Evolutionary conservation across 2,888 invertebrate species (phyloP).

Genomic region (Ornithoptera priamus): DNA sequence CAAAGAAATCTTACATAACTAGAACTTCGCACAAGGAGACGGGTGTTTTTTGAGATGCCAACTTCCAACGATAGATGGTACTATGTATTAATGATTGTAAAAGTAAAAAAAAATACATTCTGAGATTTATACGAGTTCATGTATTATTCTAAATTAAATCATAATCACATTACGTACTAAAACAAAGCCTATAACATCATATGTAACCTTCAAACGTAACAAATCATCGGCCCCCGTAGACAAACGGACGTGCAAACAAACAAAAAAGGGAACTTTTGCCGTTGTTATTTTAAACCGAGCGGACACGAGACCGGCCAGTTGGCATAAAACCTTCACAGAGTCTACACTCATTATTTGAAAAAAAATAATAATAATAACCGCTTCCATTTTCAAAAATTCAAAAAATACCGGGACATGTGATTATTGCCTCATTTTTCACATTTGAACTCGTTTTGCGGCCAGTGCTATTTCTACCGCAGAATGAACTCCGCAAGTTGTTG

Average conservation of each 20-base stretch:
- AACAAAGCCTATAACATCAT: constrained; percentile 19
- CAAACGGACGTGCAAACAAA: constrained; percentile 59
- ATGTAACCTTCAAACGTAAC: constrained; percentile 53
- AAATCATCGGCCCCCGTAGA: constrained; percentile 38
- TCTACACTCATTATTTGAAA: constrained; percentile 35
- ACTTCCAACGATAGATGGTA: too few species aligned
- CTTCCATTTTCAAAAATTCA: constrained; percentile 33
- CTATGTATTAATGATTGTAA: too few species aligned
- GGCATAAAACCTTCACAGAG: constrained; percentile 50
- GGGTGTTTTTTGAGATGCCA: too few species aligned
- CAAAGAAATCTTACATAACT: too few species aligned
- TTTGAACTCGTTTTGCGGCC: constrained; percentile 49
- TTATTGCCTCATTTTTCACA: constrained; percentile 27
- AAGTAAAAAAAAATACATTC: too few species aligned
- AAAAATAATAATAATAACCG: constrained; percentile 31
- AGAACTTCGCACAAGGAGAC: too few species aligned
- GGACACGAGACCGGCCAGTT: constrained; percentile 58
- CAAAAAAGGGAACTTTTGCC: constrained; percentile 66
- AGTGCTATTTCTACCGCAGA: constrained; percentile 47
- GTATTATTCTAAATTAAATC: constrained; percentile 4
- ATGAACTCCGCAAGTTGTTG: constrained; percentile 51
- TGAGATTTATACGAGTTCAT: too few species aligned
- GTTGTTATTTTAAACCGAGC: constrained; percentile 73
- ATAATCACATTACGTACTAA: constrained; percentile 12
- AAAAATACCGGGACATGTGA: constrained; percentile 7